Evolutionary conservation across 2,113 vertebrate species (phyloP).

Genomic region (Semicossyphus pulcher): DNA sequence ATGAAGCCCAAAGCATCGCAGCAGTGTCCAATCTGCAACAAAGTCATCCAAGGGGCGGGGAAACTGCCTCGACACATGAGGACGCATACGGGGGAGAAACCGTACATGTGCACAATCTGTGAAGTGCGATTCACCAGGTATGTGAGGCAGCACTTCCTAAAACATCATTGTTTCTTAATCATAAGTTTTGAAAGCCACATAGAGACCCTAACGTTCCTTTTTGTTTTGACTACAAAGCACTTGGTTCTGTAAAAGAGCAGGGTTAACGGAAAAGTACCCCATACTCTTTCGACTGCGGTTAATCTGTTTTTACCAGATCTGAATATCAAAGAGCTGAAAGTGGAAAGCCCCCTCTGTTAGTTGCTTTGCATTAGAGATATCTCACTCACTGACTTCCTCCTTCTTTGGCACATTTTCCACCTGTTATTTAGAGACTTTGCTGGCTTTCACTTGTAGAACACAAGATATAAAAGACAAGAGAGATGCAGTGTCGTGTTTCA

Average conservation of each 20-base stretch:
- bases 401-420: slow-evolving; percentile 47
- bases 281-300: slow-evolving; percentile 55
- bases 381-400: slow-evolving; percentile 52
- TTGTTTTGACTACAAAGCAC: slow-evolving; percentile 15
- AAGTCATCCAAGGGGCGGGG: slow-evolving; percentile 97
- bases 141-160: slow-evolving; percentile 39
- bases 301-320: slow-evolving; percentile 64
- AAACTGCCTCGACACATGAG: slow-evolving; percentile 98
- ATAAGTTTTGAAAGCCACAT: background rate
- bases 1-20: slow-evolving; percentile 98
- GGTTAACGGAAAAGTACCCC: slow-evolving; percentile 61
- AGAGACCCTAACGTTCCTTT: background rate
- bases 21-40: slow-evolving; percentile 98
- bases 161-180: background rate
- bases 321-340: slow-evolving; percentile 71
- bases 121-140: slow-evolving; percentile 99
- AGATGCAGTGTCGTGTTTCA: background rate
- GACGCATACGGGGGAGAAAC: slow-evolving; percentile 98
- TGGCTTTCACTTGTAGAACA: background rate
- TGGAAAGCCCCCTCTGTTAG: slow-evolving; percentile 66
- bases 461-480: background rate
- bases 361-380: slow-evolving; percentile 57
- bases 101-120: slow-evolving; percentile 98
- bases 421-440: slow-evolving; percentile 23
- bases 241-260: slow-evolving; percentile 36